Percentiles rank a stretch among this genome's conserved stretches.
Conservation (phyloP, 2,113 vertebrate species). For the Eonycteris spelaea region DNA sequence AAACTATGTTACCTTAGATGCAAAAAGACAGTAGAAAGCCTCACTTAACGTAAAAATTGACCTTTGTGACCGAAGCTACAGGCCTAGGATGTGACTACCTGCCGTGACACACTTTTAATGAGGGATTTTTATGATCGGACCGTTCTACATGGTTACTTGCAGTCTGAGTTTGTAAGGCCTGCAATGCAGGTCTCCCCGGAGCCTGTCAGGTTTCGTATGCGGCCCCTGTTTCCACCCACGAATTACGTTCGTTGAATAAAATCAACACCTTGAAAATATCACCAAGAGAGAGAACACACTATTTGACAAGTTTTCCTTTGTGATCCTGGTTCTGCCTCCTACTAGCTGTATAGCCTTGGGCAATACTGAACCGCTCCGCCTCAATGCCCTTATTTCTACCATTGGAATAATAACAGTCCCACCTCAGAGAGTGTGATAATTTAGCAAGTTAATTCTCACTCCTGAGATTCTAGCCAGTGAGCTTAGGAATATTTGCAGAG, state of each 20-base stretch:
- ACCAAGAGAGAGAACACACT: rapidly evolving
- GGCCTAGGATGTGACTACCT: no score
- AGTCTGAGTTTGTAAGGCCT: no score
- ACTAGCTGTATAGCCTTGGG: not conserved
- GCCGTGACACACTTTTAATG: no score
- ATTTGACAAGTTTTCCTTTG: rapidly evolving
- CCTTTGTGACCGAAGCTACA: no score
- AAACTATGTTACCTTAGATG: no score
- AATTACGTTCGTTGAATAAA: not conserved
- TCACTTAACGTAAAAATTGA: no score
- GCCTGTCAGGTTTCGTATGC: no score
- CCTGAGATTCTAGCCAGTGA: not conserved
- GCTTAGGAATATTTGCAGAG: not conserved
- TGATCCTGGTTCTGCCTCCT: not conserved
- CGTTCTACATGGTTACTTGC: no score
- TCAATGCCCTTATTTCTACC: not conserved
- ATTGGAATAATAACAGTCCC: not conserved
- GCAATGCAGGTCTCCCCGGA: no score
- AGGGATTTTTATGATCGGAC: no score
- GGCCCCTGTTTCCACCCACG: no score
- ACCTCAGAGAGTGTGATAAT: rapidly evolving
- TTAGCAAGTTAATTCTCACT: not conserved
- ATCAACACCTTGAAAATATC: not conserved
- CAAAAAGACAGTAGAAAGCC: no score
- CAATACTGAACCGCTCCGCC: not conserved